A percentile compares a stretch with the other conserved stretches of the same genome.
These are phyloP conservation scores for Samia ricini DNA, from an alignment of 1,140 invertebrate species.

Conservation along the genomic window DNA sequence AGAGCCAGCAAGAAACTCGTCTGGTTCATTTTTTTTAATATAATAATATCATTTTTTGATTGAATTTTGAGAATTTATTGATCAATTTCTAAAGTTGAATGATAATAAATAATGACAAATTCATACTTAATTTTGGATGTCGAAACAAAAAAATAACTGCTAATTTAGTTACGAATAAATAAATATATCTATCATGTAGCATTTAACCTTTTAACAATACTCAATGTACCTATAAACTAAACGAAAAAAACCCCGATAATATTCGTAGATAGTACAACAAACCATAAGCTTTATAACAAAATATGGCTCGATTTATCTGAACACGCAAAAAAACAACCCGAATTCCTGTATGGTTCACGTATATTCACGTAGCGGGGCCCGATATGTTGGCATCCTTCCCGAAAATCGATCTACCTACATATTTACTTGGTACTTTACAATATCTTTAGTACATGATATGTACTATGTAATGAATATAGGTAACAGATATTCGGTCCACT, in stretches of 20 bases:
- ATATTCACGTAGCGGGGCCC: neutral
- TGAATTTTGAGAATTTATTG: no score
- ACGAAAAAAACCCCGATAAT: neutral
- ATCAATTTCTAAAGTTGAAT: no score
- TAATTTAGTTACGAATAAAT: no score
- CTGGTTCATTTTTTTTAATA: no score
- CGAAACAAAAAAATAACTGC: no score
- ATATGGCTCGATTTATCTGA: neutral
- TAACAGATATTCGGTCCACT: no score
- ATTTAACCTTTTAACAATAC: no score
- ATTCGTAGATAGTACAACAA: neutral
- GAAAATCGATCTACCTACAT: constrained; percentile 7
- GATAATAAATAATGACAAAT: no score
- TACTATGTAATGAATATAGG: neutral
- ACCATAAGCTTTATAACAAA: constrained; percentile 2
- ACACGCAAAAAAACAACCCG: neutral
- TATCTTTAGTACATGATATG: neutral
- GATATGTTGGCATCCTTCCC: constrained; percentile 7
- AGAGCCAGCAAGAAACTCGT: no score
- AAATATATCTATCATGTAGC: no score
- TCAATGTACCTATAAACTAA: neutral
- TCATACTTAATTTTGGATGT: no score
- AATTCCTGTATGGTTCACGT: constrained; percentile 2
- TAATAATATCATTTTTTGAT: no score
- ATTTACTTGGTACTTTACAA: neutral